Evolutionary conservation across 2,797 vertebrate genomes (phyloP), one percentile per base, ranked within the genome.

Genomic region (Australoheros facetus): DNA sequence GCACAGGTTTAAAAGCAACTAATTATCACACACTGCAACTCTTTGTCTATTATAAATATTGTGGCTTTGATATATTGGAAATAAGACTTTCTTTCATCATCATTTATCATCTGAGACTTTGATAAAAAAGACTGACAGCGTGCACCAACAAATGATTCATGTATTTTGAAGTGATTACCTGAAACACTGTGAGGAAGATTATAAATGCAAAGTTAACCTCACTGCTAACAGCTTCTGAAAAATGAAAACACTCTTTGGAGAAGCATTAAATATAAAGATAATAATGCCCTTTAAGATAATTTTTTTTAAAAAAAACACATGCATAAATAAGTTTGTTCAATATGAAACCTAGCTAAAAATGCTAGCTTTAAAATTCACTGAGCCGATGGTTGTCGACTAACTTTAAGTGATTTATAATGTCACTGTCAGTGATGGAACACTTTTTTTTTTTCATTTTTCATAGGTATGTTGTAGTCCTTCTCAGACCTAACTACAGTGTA

Each of bases 41-140:
- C 45, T 42, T 34, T 71, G 53, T 83, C 62, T 34, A 51, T 34
- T 54, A 51, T 57, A 78, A 82, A 79, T 28, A 70, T 21, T 71
- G 45, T 32, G 59, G 5, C 54, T 86, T 85, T 88, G 70, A 81
- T 77, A 53, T 37, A 23, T 37, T 60, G 21, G 56, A 81, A 83
- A 75, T 16, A 62, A 37, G 71, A 62, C 28, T 39, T 85, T 79
- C 64, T 82, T 55, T 75, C 30, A 8, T 88, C 77, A 11, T 62
- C 19, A 45, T 87, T 87, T 51, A 83, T 89, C 56, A 74, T 73
- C 32, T 64, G 34, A 70, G 30, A n/a, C 48, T 71, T 79, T 80
- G 72, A 87, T 86, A 78, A 79, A 60, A 23, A 19, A 85, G 53
- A 70, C 72, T 79, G 82, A 42, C 72, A 19, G 71, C 53, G 14